A percentile compares a stretch with the other conserved stretches of the same genome.
Evolutionary conservation across 2,113 vertebrate species (phyloP).

Genomic region (Saimiri boliviensis): DNA sequence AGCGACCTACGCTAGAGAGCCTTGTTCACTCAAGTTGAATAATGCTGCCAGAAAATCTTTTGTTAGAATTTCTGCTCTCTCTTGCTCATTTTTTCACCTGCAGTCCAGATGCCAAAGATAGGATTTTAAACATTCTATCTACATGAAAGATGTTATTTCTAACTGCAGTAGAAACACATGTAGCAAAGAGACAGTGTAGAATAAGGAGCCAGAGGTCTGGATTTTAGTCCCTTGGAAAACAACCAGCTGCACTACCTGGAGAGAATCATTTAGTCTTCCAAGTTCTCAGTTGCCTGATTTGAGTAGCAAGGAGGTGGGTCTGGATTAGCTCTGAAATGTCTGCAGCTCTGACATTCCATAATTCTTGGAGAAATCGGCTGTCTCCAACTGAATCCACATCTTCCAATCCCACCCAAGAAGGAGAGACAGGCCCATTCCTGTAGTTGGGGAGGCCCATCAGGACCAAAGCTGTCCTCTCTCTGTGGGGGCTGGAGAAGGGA

Average conservation of each 20-base stretch:
- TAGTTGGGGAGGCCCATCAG: slow-evolving; percentile 37
- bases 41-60: background rate
- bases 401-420: slow-evolving; percentile 62
- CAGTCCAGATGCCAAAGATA: background rate
- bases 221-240: background rate
- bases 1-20: background rate
- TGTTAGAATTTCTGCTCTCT: background rate
- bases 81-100: background rate
- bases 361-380: background rate
- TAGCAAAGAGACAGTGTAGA: background rate
- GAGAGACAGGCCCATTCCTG: slow-evolving; percentile 38
- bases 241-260: background rate
- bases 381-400: background rate
- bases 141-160: slow-evolving; percentile 35
- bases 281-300: background rate
- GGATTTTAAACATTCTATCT: background rate
- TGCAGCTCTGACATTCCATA: background rate
- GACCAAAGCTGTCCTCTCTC: slow-evolving; percentile 57
- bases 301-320: background rate
- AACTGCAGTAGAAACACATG: background rate
- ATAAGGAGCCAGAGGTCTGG: background rate
- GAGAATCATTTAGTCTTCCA: background rate
- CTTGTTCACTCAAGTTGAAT: background rate
- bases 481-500: slow-evolving; percentile 64
- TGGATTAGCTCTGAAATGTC: background rate